phyloP scores from a whole-genome alignment of 1,140 invertebrate genomes.

The Atta texana region DNA sequence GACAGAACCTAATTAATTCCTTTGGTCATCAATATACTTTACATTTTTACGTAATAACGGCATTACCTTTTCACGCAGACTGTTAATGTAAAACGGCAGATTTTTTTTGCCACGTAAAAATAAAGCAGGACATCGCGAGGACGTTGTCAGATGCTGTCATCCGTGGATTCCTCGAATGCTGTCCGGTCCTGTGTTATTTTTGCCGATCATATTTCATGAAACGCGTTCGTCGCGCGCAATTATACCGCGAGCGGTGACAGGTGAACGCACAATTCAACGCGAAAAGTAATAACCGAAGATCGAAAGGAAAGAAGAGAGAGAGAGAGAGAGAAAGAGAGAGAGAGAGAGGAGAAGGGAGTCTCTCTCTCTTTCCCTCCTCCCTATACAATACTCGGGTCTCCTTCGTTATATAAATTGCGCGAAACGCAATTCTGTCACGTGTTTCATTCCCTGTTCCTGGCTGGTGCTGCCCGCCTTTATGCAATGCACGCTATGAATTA shows the following conservation, averaged over 20 bases:
- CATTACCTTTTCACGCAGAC: too few species aligned
- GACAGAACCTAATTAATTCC: slow-evolving; percentile 11
- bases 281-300: slow-evolving; percentile 55
- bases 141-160: slow-evolving; percentile 20
- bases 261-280: slow-evolving; percentile 65
- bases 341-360: slow-evolving; percentile 20
- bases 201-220: slow-evolving; percentile 38
- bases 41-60: slow-evolving; percentile 6
- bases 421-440: slow-evolving; percentile 58
- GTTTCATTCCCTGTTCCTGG: slow-evolving; percentile 49
- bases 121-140: neutral
- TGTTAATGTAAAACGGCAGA: neutral
- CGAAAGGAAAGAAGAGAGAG: neutral
- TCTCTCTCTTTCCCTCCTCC: neutral
- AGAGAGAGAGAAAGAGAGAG: neutral
- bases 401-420: slow-evolving; percentile 61
- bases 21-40: neutral
- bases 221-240: slow-evolving; percentile 59
- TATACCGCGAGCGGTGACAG: slow-evolving; percentile 62
- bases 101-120: slow-evolving; percentile 15
- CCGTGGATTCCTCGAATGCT: slow-evolving; percentile 45
- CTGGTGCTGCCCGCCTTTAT: slow-evolving; percentile 23
- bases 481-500: slow-evolving; percentile 55
- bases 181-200: slow-evolving; percentile 15
- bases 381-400: neutral